Conservation (phyloP, 2,113 vertebrate species). For the Hyla sarda region DNA sequence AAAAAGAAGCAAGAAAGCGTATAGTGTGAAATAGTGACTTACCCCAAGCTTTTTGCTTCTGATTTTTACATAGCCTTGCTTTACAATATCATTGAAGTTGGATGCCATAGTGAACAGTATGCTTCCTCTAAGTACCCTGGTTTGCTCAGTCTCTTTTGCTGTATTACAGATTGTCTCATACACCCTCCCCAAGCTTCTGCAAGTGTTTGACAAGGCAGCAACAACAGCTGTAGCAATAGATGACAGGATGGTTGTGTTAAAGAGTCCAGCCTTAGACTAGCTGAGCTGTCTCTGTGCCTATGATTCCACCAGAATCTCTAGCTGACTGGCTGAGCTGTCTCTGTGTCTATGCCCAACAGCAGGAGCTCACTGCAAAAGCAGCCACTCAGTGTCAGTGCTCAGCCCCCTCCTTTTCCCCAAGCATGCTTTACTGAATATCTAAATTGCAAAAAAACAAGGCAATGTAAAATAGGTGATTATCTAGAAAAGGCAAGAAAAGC, state of each 20-base stretch:
- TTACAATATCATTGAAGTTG: constrained; percentile 99
- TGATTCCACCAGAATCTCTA: constrained; percentile 35
- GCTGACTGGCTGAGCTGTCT: constrained; percentile 45
- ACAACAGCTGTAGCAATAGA: constrained; percentile 29
- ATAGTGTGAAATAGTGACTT: constrained; percentile 71
- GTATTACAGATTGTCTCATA: constrained; percentile 46
- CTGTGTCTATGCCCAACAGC: constrained; percentile 49
- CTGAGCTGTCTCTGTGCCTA: constrained; percentile 43
- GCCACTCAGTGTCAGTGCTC: constrained; percentile 55
- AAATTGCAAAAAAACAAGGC: constrained; percentile 52
- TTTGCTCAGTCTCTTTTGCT: constrained; percentile 29
- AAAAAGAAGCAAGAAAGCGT: not conserved
- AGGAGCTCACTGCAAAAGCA: constrained; percentile 52
- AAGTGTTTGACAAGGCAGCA: constrained; percentile 41
- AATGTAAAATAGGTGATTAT: constrained; percentile 33
- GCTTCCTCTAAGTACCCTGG: constrained; percentile 57
- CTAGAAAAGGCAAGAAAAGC: constrained; percentile 30
- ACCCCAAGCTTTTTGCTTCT: constrained; percentile 98
- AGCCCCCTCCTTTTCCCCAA: constrained; percentile 46
- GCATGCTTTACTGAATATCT: constrained; percentile 58
- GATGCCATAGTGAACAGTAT: constrained; percentile 86
- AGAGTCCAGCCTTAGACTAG: constrained; percentile 40
- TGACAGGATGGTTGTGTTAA: constrained; percentile 44
- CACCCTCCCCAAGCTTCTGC: constrained; percentile 53
- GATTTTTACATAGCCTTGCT: constrained; percentile 97